Evolutionary conservation across 64 coral and sea anemone genomes (phyloP).

Genomic region (Montipora cactus): DNA sequence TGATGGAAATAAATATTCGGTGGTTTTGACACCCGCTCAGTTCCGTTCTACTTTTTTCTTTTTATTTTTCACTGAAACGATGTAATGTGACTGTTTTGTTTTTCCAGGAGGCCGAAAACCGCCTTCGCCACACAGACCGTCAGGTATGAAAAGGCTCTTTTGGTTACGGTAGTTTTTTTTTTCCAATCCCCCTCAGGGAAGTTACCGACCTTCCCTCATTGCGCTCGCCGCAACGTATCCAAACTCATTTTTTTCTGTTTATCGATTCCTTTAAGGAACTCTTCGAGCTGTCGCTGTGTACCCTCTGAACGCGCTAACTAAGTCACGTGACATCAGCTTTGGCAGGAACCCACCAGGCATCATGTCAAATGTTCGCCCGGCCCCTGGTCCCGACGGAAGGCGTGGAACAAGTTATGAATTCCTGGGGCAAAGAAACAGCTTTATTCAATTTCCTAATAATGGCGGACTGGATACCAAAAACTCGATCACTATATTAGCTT

Average conservation of each 20-base stretch:
- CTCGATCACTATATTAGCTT: conserved; percentile 82
- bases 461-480: conserved; percentile 72
- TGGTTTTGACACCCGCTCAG: not conserved
- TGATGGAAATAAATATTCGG: too few species aligned
- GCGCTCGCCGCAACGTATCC: not conserved
- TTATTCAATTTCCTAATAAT: conserved; percentile 70
- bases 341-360: conserved; percentile 67
- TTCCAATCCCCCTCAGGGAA: too few species aligned
- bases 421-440: conserved; percentile 68
- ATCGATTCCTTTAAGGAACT: conserved; percentile 53
- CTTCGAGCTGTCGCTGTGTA: conserved; percentile 85
- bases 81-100: not conserved
- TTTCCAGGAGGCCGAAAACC: conserved; percentile 19
- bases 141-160: not conserved
- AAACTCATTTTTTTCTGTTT: not conserved
- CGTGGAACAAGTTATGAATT: conserved; percentile 68
- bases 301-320: conserved; percentile 59
- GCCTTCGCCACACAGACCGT: conserved; percentile 45
- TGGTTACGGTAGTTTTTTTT: too few species aligned
- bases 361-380: conserved; percentile 51
- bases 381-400: conserved; percentile 59
- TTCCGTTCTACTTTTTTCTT: not conserved
- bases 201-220: too few species aligned
- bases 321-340: conserved; percentile 69
- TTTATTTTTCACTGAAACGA: not conserved